A percentile compares a stretch with the other conserved stretches of the same genome.
Conservation (phyloP, 2,113 vertebrate species). For the Hipposideros armiger region DNA sequence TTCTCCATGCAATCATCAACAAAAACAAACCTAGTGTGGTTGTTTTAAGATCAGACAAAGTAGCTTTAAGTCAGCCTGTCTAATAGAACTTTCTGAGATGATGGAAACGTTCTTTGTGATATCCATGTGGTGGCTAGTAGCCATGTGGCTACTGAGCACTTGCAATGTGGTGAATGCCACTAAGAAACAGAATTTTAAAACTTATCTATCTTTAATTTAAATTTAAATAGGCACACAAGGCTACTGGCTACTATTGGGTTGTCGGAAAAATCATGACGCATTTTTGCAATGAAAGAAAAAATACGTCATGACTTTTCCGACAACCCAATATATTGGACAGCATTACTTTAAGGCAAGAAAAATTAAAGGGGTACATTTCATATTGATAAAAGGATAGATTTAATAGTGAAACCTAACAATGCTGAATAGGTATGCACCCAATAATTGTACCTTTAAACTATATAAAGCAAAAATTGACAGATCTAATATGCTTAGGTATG, state of each 20-base stretch:
- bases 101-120: background rate
- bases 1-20: background rate
- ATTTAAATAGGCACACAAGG: background rate
- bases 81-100: background rate
- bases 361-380: background rate
- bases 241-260: background rate
- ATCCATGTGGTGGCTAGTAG: background rate
- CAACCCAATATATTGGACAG: background rate
- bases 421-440: background rate
- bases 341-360: constrained; percentile 2
- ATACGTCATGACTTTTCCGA: no score
- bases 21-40: background rate
- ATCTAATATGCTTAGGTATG: background rate
- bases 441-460: background rate
- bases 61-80: background rate
- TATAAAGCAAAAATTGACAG: background rate
- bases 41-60: background rate
- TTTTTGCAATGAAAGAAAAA: no score
- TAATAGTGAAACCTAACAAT: background rate
- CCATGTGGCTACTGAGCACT: background rate
- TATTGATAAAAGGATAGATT: background rate
- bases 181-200: background rate
- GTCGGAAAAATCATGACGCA: no score
- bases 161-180: background rate
- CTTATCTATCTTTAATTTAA: background rate